These are phyloP conservation scores for Whitmania pigra DNA, from an alignment of 1,140 invertebrate species.

Conservation along the genomic window DNA sequence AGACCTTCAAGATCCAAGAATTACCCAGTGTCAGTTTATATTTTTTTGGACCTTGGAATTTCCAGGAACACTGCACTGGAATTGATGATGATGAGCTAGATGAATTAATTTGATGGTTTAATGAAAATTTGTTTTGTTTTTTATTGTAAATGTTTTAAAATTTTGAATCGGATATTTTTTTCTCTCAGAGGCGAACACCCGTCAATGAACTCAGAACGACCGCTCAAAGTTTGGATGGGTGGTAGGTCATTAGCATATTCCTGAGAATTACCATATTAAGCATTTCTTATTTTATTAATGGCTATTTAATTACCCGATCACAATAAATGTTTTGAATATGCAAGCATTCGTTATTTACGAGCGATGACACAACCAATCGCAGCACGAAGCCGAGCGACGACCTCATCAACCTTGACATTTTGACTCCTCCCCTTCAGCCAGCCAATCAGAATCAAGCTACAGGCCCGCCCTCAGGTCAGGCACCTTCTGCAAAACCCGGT, in stretches of 20 bases:
- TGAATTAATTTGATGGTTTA: not conserved
- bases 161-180: not conserved
- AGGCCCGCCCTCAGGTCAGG: not conserved
- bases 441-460: not conserved
- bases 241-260: not conserved
- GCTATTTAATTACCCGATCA: too few species aligned
- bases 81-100: too few species aligned
- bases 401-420: conserved; percentile 60
- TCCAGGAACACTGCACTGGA: too few species aligned
- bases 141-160: not conserved
- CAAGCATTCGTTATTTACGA: not conserved
- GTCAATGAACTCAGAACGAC: not conserved
- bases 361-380: not conserved
- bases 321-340: not conserved
- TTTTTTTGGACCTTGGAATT: not conserved
- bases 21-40: not conserved
- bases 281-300: too few species aligned
- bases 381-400: conserved; percentile 59
- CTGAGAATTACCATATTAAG: too few species aligned
- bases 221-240: conserved; percentile 1
- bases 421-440: conserved; percentile 69
- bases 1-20: conserved; percentile 6
- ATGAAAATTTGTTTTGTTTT: not conserved
- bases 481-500: not conserved
- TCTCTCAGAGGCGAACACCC: not conserved